Evolutionary conservation across 2,888 invertebrate species (phyloP), one percentile per base, ranked within the genome.

Genomic region (Rhaphigaster nebulosa): DNA sequence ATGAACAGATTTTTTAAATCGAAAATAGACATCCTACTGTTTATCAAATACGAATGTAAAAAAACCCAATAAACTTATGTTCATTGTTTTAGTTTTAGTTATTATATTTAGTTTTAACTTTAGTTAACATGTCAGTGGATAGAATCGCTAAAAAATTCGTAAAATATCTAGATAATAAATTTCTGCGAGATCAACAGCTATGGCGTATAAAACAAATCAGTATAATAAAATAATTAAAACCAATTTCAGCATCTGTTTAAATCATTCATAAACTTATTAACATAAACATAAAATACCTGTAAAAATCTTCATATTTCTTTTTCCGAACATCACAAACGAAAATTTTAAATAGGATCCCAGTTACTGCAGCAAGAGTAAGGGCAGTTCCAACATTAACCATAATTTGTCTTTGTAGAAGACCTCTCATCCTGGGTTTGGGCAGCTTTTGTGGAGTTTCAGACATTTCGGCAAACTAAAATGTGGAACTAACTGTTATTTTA

Each of bases 271-370:
- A 65, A 0, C 65, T 65, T 12, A n/a, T 10, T 60, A n/a, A n/a
- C 8, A 65, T 65, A 38, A 26, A 45, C 8, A 84, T 26, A 15
- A 45, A 20, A 45, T 84, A 84, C 84, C 8, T 84, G 84, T 84
- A 84, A 84, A 13, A 84, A 15, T 84, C 84, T 45, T 8, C 84
- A n/a, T 45, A 84, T 84, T 84, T 84, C 26, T 84, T 45, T n/a
- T 15, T 84, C 20, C 45, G 34, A 0, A n/a, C 45, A n/a, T 84
- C 45, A 84, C 15, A 34, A n/a, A 84, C 26, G 10, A 84, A 84
- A 8, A 50, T 15, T 45, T 45, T 84, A 84, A 84, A 26, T 45
- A 50, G 45, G 23, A 41, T 4, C 5, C 45, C 84, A n/a, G 84
- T 50, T 84, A 38, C 4, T 1, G 50, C 15, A n/a, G 26, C 84